Base-by-base conservation (phyloP, 2,113 vertebrate genomes). In the Chroicocephalus ridibundus region DNA sequence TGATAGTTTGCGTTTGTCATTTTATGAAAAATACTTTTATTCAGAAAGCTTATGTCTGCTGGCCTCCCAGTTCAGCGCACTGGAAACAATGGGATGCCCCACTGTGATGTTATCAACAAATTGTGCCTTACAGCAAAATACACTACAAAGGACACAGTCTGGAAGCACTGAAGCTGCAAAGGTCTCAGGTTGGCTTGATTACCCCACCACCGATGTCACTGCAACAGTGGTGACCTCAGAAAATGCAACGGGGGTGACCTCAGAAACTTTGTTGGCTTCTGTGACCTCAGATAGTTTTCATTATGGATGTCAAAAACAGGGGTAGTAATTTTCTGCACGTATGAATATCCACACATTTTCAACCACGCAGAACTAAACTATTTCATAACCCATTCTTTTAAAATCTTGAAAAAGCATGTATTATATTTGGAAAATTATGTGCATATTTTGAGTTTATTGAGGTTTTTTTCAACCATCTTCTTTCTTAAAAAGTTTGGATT, bases 341-440 rank as follows among this genome's bases (percentile, higher is more conserved):
- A 60, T 46, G 51, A 77, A 83, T 83, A 86, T 31, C 52, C 86
- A 78, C 60, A 78, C 13, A 68, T 92, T 95, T 92, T 95, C 82
- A 94, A 64, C 40, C 82, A 90, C 10, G 82, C 55, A 88, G 32
- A 96, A 68, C 72, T 75, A 52, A 92, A 86, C 24, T 60, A n/a
- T 71, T 95, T 90, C 60, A 75, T 86, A 96, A 92, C 51, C 47
- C n/a, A 15, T 64, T 83, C 38, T 96, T 96, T 81, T 60, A 81
- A 93, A 94, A 92, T n/a, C 51, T 77, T 96, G 66, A 29, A 86
- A 81, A 95, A 92, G 6, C 51, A 55, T 83, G 72, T 90, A 90
- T 76, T 93, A 78, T 60, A 75, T n/a, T 82, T 93, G 58, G 64
- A 78, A 92, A 95, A 94, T 88, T 81, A 92, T 27, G 86, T 29